phyloP scores from a whole-genome alignment of 2,113 vertebrate species.

The Promerops cafer region DNA sequence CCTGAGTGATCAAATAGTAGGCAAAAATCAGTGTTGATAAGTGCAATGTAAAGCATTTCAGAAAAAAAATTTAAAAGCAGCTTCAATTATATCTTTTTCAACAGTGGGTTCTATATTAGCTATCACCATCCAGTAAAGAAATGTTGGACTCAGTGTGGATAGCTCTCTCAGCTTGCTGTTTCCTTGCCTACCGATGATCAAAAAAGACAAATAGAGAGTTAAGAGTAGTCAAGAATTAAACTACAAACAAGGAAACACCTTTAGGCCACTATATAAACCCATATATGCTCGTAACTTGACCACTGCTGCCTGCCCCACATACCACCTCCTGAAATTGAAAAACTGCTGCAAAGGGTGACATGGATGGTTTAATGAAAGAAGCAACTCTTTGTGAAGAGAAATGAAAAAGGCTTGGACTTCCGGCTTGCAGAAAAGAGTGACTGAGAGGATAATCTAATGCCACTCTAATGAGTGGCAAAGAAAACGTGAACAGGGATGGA shows the following conservation, averaged over 20 bases:
- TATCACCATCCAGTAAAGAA: neutral
- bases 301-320: neutral
- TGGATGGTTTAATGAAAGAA: neutral
- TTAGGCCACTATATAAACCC: neutral
- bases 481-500: neutral
- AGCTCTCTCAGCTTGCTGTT: neutral
- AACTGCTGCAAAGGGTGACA: neutral
- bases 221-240: neutral
- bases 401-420: neutral
- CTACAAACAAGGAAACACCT: neutral
- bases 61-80: neutral
- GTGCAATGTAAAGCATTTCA: neutral
- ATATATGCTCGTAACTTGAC: neutral
- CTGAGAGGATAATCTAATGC: neutral
- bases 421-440: neutral
- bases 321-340: neutral
- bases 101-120: neutral
- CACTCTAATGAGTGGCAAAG: neutral
- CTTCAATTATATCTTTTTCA: neutral
- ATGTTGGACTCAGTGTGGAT: neutral
- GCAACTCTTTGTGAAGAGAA: neutral
- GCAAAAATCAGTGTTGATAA: neutral
- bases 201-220: neutral
- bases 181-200: neutral
- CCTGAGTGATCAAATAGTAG: neutral